phyloP scores from a whole-genome alignment of 2,888 invertebrate genomes.

The Pammene aurita region DNA sequence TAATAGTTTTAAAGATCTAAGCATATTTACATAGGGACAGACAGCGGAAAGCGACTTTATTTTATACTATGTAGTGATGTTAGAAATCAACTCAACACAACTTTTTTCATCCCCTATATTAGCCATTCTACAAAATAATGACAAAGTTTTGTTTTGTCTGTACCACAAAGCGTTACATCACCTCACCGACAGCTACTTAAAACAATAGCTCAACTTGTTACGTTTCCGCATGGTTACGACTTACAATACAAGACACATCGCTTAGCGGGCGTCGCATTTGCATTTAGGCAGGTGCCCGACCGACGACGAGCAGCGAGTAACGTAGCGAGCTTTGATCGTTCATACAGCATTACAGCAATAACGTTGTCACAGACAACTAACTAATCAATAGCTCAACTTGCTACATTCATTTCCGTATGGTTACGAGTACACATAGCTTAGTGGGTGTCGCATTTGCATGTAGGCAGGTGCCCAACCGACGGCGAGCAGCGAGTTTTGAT shows the following conservation, averaged over 20 bases:
- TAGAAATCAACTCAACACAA: no score
- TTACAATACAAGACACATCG: conserved; percentile 6
- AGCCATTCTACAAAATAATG: no score
- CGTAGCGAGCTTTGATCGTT: no score
- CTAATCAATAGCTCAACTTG: conserved; percentile 26
- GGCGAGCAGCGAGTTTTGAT: no score
- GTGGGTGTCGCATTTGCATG: conserved; percentile 19
- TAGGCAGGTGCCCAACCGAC: background rate
- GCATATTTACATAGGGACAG: no score
- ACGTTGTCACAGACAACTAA: background rate
- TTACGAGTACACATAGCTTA: conserved; percentile 22
- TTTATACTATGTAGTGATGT: no score
- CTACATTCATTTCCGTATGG: conserved; percentile 37
- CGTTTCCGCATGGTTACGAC: conserved; percentile 38
- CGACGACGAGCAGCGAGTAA: no score
- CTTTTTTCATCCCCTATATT: no score
- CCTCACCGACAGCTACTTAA: no score
- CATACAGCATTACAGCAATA: no score
- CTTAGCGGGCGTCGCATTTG: conserved; percentile 19
- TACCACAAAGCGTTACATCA: background rate
- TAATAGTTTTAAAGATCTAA: no score
- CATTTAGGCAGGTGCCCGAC: background rate
- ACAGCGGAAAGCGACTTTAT: no score
- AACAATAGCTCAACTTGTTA: conserved; percentile 32
- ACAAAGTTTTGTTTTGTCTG: background rate